phyloP scores from a whole-genome alignment of 2,113 vertebrate species.

The Macaca mulatta region DNA sequence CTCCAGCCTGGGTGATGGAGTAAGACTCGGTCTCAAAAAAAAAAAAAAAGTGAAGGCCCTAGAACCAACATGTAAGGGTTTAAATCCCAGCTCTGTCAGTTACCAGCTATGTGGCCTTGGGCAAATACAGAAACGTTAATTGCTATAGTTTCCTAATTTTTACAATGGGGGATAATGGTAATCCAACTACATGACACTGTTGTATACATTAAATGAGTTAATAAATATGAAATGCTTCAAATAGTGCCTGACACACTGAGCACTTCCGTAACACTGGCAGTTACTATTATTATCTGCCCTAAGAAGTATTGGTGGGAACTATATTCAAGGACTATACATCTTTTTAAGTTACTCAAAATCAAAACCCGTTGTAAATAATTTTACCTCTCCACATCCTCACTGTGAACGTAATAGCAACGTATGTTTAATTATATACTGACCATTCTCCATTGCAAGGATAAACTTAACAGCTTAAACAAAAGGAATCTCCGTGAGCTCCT shows the following conservation, averaged over 20 bases:
- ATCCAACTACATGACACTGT: background rate
- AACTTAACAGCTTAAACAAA: background rate
- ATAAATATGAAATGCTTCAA: background rate
- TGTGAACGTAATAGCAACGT: background rate
- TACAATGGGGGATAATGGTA: background rate
- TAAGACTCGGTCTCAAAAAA: too few relatives aligned
- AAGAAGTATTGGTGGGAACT: background rate
- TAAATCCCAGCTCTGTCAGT: background rate
- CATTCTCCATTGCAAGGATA: background rate
- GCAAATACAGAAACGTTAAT: background rate
- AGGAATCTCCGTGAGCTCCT: background rate
- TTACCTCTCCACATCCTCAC: background rate
- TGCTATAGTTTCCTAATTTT: slow-evolving; percentile 1
- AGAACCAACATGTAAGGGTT: background rate
- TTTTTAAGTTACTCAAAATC: background rate
- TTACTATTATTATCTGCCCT: background rate
- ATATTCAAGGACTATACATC: background rate
- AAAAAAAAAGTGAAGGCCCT: background rate
- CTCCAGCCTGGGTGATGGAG: too few relatives aligned
- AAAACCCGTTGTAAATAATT: background rate
- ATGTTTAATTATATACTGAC: background rate
- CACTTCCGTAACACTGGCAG: background rate
- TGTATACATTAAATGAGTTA: background rate
- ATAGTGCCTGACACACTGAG: background rate
- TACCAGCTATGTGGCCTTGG: background rate